These are phyloP conservation scores for Tamias sibiricus DNA, from an alignment of 2,113 vertebrate genomes.

Conservation along the genomic window DNA sequence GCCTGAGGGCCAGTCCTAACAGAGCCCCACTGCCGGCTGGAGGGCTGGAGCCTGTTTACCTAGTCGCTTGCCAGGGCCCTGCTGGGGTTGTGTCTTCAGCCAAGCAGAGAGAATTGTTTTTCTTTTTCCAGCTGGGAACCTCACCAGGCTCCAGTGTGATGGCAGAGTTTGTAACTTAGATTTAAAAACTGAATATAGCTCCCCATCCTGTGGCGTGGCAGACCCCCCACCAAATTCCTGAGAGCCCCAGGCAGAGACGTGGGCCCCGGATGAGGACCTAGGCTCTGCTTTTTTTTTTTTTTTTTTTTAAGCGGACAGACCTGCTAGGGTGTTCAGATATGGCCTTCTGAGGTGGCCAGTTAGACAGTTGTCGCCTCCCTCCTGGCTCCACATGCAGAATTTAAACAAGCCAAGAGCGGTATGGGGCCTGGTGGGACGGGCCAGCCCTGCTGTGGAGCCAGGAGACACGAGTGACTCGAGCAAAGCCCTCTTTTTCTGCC, in stretches of 20 bases:
- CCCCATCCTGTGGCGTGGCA: background rate
- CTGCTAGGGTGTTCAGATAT: background rate
- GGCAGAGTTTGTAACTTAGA: background rate
- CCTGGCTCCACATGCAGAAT: background rate
- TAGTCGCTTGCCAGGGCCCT: conserved; percentile 46
- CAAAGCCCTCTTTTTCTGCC: background rate
- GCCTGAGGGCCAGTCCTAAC: background rate
- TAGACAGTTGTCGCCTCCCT: rapidly evolving
- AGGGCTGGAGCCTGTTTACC: conserved; percentile 18
- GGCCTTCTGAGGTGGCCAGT: background rate
- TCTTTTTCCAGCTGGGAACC: conserved; percentile 32
- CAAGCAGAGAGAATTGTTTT: conserved; percentile 4
- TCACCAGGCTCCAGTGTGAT: background rate
- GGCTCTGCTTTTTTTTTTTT: background rate
- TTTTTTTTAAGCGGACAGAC: background rate
- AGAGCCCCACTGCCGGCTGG: background rate
- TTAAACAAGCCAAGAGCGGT: background rate
- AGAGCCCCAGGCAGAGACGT: background rate
- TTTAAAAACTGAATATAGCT: background rate
- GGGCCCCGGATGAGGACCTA: background rate
- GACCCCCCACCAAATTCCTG: background rate
- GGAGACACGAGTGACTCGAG: background rate
- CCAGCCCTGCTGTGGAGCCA: too few relatives aligned
- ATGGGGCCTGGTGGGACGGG: background rate
- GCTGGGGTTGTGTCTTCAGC: conserved; percentile 20